These are phyloP conservation scores for Andrena praecox DNA, from an alignment of 2,888 invertebrate species.

Conservation along the genomic window DNA sequence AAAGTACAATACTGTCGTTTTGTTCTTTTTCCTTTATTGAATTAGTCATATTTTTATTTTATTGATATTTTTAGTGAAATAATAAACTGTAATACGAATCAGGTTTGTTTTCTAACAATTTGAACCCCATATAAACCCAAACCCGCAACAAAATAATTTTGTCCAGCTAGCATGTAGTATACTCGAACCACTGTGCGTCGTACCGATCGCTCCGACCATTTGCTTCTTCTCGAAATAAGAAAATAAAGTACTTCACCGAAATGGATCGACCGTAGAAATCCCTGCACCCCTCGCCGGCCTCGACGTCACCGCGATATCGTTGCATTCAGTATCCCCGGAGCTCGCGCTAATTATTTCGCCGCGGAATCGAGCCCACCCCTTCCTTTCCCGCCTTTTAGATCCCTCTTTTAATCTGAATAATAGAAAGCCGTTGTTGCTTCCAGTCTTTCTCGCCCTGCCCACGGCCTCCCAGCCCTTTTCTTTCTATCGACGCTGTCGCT, in stretches of 20 bases:
- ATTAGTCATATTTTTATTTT: no score
- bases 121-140: no score
- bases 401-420: constrained; percentile 41
- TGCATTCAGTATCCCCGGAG: background rate
- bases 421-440: constrained; percentile 33
- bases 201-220: constrained; percentile 15
- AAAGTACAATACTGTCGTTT: no score
- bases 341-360: constrained; percentile 40
- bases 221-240: background rate
- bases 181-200: no score
- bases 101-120: no score
- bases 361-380: constrained; percentile 10
- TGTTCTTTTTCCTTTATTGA: no score
- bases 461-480: background rate
- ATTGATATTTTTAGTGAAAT: no score
- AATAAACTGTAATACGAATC: no score
- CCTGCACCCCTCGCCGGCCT: background rate
- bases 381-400: background rate
- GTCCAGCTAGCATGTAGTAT: no score
- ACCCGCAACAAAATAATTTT: no score
- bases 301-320: constrained; percentile 12
- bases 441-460: constrained; percentile 29
- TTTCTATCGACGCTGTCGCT: constrained; percentile 10
- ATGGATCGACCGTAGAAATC: constrained; percentile 21
- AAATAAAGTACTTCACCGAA: constrained; percentile 24